These are phyloP conservation scores for Hemitrygon akajei DNA, from an alignment of 2,797 vertebrate species.

Conservation along the genomic window DNA sequence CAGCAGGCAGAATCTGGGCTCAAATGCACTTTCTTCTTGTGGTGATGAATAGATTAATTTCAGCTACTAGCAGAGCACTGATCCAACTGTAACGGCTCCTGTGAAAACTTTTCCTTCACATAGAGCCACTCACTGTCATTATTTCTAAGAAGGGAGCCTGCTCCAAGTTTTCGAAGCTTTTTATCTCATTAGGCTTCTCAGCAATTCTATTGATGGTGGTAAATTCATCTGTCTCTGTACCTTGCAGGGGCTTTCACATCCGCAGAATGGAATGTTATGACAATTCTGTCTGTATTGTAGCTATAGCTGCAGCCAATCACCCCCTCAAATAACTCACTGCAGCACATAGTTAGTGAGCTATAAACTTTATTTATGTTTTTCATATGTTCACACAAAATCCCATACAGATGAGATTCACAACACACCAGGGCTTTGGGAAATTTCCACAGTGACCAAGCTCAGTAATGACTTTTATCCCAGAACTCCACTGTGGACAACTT, in stretches of 20 bases:
- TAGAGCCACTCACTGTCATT: background rate
- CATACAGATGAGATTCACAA: conserved; percentile 31
- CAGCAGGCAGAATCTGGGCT: background rate
- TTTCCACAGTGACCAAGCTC: conserved; percentile 32
- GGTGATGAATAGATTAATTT: background rate
- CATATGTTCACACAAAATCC: conserved; percentile 28
- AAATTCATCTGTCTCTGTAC: background rate
- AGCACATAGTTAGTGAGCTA: conserved; percentile 20
- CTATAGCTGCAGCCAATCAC: conserved; percentile 10
- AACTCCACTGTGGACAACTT: conserved; percentile 4
- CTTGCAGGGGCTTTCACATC: background rate
- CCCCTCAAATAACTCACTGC: conserved; percentile 18
- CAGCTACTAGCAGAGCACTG: background rate
- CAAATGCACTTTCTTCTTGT: background rate
- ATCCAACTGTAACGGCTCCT: background rate
- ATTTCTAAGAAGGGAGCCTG: background rate
- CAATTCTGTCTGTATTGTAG: conserved; percentile 8
- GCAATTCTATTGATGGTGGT: background rate
- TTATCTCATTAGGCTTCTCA: background rate
- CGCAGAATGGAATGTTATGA: background rate
- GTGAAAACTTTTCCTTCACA: background rate
- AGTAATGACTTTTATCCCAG: conserved; percentile 23
- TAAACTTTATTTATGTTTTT: conserved; percentile 36
- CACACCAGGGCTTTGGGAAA: conserved; percentile 17
- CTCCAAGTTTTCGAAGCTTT: background rate